Conservation (phyloP, 2,113 vertebrate species). For the Zosterops pallidus region DNA sequence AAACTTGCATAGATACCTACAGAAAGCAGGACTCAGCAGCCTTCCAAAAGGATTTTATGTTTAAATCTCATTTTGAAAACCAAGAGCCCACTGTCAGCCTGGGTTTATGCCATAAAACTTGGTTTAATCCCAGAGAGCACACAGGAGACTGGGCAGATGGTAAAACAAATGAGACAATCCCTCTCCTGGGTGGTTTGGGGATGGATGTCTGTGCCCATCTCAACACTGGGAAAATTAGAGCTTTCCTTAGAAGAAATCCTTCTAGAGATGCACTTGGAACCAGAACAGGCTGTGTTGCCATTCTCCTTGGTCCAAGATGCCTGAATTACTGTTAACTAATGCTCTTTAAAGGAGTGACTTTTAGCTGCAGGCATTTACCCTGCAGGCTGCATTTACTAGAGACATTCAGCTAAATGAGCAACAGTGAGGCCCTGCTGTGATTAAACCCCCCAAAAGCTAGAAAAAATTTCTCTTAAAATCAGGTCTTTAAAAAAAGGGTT, state of each 20-base stretch:
- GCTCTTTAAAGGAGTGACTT: neutral
- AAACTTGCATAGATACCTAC: accelerated
- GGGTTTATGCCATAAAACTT: neutral
- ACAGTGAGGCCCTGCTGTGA: neutral
- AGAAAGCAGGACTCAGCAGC: neutral
- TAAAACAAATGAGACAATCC: neutral
- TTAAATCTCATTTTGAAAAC: neutral
- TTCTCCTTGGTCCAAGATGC: neutral
- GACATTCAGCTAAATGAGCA: neutral
- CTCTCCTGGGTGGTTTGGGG: neutral
- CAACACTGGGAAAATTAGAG: neutral
- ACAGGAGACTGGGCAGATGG: neutral
- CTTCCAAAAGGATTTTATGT: neutral
- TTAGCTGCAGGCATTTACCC: neutral
- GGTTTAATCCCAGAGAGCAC: neutral
- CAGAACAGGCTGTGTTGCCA: neutral
- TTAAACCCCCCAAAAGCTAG: neutral
- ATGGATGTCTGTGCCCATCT: neutral
- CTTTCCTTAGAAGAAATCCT: neutral
- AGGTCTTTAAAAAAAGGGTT: neutral
- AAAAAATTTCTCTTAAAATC: neutral
- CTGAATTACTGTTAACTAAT: neutral
- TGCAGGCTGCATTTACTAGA: neutral
- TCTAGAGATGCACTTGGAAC: neutral
- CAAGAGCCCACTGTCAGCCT: neutral